Evolutionary conservation across 2,797 vertebrate species (phyloP), one percentile per base, ranked within the genome.

Genomic region (Amazona finschi): DNA sequence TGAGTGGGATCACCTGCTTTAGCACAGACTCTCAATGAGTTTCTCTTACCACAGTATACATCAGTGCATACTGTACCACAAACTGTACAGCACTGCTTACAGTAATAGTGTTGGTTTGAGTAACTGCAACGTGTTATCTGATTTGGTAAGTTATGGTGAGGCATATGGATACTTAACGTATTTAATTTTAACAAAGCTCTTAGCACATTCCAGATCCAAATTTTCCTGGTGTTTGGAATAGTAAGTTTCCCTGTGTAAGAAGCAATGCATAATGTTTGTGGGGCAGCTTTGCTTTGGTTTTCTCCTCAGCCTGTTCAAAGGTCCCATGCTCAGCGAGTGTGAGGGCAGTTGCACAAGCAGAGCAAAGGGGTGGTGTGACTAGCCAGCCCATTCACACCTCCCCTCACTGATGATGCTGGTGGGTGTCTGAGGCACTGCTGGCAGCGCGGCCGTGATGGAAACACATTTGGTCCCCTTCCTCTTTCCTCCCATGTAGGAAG

Each of bases 301-400:
- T 53, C 13, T 39, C 2, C 6, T 61, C 47, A 67, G 61, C 49
- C 57, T n/a, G 22, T 15, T 65, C 61, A 10, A 0, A 4, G 46
- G 9, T 61, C 10, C 43, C 0, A 4, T 0, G 2, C 8, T 8
- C 0, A 3, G 9, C 0, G 2, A 49, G 52, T 0, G 17, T 1
- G 0, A 33, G 36, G 73, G 44, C 36, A 10, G 31, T 14, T 1
- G 3, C 21, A n/a, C 24, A 43, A 25, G 39, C 66, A 57, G 55
- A 66, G 62, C 20, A 5, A 20, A 33, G 0, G 13, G 11, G 14
- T 16, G 38, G 4, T 9, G 28, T 46, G 61, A 41, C 15, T 0
- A 2, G 43, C 13, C 0, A 2, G 43, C 22, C 27, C 2, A 1
- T 21, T 11, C 0, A 8, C 74, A 17, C 53, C 53, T 36, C 64